Percentiles rank a stretch among this genome's conserved stretches.
Evolutionary conservation across 2,888 invertebrate genomes (phyloP).

Genomic region (Scaeva pyrastri): DNA sequence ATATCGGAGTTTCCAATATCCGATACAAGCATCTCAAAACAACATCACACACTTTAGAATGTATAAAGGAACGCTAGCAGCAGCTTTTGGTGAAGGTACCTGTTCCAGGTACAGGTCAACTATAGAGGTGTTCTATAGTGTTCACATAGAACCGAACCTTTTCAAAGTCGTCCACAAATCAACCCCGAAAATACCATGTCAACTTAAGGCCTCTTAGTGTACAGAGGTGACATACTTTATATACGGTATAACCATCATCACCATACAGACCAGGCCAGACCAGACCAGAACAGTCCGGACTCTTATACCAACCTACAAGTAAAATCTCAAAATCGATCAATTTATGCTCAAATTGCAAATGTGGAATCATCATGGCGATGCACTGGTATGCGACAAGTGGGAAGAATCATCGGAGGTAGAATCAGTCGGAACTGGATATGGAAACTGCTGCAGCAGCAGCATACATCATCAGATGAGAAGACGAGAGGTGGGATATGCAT

Average conservation of each 20-base stretch:
- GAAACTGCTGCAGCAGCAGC: slow-evolving; percentile 27
- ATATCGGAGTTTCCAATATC: slow-evolving; percentile 7
- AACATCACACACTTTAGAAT: not conserved
- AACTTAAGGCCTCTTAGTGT: slow-evolving; percentile 38
- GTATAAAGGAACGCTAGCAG: too few species aligned
- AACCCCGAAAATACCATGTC: slow-evolving; percentile 43
- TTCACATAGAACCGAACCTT: too few species aligned
- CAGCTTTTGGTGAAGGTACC: too few species aligned
- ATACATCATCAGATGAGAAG: slow-evolving; percentile 22
- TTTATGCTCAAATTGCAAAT: slow-evolving; percentile 59
- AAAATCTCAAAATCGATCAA: slow-evolving; percentile 56
- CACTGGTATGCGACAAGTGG: slow-evolving; percentile 51
- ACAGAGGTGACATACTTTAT: not conserved
- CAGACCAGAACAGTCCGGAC: not conserved
- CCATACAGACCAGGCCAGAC: not conserved
- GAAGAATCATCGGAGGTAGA: slow-evolving; percentile 12
- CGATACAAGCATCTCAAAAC: slow-evolving; percentile 4
- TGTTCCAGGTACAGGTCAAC: too few species aligned
- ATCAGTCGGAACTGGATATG: not conserved
- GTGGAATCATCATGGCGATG: slow-evolving; percentile 45
- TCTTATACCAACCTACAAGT: slow-evolving; percentile 1
- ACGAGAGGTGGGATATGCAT: slow-evolving; percentile 47
- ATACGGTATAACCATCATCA: not conserved
- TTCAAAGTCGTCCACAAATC: slow-evolving; percentile 47
- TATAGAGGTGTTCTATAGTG: too few species aligned